phyloP scores from a whole-genome alignment of 1,140 invertebrate species.

The Centruroides sculpturatus region DNA sequence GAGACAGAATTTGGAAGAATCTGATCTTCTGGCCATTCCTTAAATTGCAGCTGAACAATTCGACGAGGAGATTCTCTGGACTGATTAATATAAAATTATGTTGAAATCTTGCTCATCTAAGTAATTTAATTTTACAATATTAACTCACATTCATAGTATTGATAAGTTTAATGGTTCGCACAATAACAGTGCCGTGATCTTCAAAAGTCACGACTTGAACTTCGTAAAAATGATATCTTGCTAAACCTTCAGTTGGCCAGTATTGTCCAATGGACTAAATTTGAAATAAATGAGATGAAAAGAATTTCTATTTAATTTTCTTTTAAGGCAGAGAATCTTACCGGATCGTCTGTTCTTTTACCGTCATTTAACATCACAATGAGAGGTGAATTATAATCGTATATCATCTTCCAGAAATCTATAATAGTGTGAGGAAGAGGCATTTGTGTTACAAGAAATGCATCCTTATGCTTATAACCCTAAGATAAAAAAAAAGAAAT shows the following conservation, averaged over 20 bases:
- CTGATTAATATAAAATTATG: background rate
- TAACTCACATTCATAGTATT: slow-evolving; percentile 2
- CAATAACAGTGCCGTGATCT: slow-evolving; percentile 5
- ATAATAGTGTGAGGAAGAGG: slow-evolving; percentile 13
- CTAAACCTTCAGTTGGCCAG: slow-evolving; percentile 11
- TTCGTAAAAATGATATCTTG: slow-evolving; percentile 7
- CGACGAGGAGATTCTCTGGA: slow-evolving; percentile 1
- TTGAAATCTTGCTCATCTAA: too few species aligned
- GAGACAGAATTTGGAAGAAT: background rate
- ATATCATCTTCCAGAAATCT: slow-evolving; percentile 19
- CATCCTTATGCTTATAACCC: slow-evolving; percentile 29
- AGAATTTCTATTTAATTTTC: too few species aligned
- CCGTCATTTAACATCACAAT: slow-evolving; percentile 14
- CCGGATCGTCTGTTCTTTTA: background rate
- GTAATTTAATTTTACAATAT: too few species aligned
- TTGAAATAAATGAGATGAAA: background rate
- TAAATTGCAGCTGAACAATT: slow-evolving; percentile 13
- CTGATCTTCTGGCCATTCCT: slow-evolving; percentile 6
- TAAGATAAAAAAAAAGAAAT: slow-evolving; percentile 6
- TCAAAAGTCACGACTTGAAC: slow-evolving; percentile 9
- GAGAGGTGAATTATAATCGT: slow-evolving; percentile 2
- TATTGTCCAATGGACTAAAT: slow-evolving; percentile 13
- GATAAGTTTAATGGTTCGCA: slow-evolving; percentile 5
- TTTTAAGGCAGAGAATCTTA: background rate
- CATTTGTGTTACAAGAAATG: slow-evolving; percentile 32